Conservation (phyloP, 1,140 invertebrate genomes). For the Steinernema feltiae region DNA sequence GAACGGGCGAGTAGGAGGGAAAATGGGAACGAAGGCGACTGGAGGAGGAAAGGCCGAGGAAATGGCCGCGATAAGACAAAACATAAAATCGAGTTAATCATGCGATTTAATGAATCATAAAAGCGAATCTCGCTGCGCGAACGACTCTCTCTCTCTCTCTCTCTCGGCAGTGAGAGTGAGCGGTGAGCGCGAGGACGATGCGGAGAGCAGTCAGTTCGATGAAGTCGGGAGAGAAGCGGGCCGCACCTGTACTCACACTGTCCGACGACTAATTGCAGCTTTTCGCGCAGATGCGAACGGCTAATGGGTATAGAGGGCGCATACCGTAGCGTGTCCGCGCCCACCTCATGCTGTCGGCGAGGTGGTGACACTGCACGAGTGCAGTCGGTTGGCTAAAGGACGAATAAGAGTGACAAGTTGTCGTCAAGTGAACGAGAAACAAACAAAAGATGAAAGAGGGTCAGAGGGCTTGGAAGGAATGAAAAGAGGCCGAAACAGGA, state of each 20-base stretch:
- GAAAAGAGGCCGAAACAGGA: too few species aligned
- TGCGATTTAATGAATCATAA: conserved; percentile 11
- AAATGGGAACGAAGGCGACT: too few species aligned
- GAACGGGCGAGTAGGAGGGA: too few species aligned
- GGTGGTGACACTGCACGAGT: too few species aligned
- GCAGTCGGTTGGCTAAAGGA: not conserved
- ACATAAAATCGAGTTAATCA: conserved; percentile 3
- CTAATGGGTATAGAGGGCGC: not conserved
- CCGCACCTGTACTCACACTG: not conserved
- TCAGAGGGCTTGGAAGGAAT: too few species aligned
- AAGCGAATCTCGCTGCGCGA: conserved; percentile 4
- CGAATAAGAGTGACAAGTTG: conserved; percentile 1
- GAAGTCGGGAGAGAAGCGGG: not conserved
- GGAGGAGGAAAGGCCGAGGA: not conserved
- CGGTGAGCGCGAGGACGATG: too few species aligned
- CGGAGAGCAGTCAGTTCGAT: not conserved
- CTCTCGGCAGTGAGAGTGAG: too few species aligned
- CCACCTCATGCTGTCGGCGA: not conserved
- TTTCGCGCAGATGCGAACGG: not conserved
- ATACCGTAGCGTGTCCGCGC: not conserved
- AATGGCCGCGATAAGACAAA: not conserved
- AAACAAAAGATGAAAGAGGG: not conserved
- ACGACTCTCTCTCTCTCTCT: too few species aligned
- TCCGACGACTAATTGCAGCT: not conserved
- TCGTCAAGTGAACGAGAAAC: not conserved